Evolutionary conservation across 1,140 invertebrate species (phyloP).

Genomic region (Pseudobourletiella spinata): DNA sequence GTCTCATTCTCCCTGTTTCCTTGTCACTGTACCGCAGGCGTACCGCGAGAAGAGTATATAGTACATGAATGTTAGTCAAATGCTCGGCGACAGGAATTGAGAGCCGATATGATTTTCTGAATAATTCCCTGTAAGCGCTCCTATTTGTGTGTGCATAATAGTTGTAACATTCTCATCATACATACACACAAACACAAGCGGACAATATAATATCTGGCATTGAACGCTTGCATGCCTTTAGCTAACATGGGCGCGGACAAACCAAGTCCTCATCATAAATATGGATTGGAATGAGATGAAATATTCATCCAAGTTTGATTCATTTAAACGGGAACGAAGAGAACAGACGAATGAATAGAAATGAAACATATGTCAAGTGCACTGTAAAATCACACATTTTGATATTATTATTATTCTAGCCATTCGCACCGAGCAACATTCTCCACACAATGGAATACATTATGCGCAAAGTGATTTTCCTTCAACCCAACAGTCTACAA

Average conservation of each 20-base stretch:
- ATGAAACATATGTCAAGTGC: conserved; percentile 28
- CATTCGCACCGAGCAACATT: conserved; percentile 8
- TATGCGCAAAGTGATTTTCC: conserved; percentile 19
- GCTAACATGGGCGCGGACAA: too few relatives aligned
- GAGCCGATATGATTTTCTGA: background rate
- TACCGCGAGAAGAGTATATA: too few relatives aligned
- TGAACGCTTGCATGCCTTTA: background rate
- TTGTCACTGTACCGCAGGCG: background rate
- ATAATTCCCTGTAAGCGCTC: too few relatives aligned
- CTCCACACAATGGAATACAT: conserved; percentile 18
- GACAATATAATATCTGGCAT: background rate
- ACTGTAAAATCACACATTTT: conserved; percentile 17
- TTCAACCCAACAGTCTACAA: conserved; percentile 7
- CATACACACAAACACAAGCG: too few relatives aligned
- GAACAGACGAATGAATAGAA: conserved; percentile 25
- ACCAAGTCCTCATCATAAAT: background rate
- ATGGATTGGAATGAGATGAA: conserved; percentile 5
- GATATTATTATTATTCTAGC: conserved; percentile 2
- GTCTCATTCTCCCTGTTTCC: background rate
- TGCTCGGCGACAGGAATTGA: too few relatives aligned
- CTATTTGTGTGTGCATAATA: background rate
- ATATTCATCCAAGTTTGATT: conserved; percentile 5
- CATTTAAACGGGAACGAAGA: background rate
- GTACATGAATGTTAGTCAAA: background rate
- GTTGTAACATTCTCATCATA: background rate